phyloP scores from a whole-genome alignment of 2,113 vertebrate genomes.

The Lutjanus erythropterus region DNA sequence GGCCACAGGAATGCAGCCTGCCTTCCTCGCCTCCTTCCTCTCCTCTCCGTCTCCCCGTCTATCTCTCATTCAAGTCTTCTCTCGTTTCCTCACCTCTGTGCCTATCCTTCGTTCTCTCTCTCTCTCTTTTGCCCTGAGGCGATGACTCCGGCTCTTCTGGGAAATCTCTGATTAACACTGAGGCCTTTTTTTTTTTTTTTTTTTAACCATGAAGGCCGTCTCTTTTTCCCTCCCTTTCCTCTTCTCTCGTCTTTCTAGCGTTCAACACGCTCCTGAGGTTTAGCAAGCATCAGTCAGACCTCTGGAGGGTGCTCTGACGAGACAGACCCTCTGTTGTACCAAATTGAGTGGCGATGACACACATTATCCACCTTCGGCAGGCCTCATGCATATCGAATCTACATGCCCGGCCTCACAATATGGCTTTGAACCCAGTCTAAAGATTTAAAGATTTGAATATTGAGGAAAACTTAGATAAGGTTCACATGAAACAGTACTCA shows the following conservation, averaged over 20 bases:
- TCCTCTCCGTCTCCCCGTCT: slow-evolving; percentile 61
- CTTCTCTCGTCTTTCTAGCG: slow-evolving; percentile 41
- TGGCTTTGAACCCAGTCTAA: background rate
- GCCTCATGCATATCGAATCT: background rate
- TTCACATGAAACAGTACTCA: background rate
- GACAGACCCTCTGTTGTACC: slow-evolving; percentile 58
- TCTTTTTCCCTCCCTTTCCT: slow-evolving; percentile 33
- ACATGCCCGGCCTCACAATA: background rate
- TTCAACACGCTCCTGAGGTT: slow-evolving; percentile 57
- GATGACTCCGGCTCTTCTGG: slow-evolving; percentile 71
- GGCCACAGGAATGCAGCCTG: slow-evolving; percentile 83
- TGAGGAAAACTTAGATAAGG: background rate
- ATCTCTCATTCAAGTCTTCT: slow-evolving; percentile 76
- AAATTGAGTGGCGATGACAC: slow-evolving; percentile 53
- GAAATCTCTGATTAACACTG: slow-evolving; percentile 80
- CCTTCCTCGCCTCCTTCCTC: slow-evolving; percentile 70
- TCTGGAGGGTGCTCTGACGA: slow-evolving; percentile 32
- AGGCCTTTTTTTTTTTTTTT: slow-evolving; percentile 56
- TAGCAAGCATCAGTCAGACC: slow-evolving; percentile 50
- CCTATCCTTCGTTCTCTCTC: slow-evolving; percentile 47
- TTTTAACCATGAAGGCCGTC: slow-evolving; percentile 42
- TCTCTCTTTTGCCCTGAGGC: slow-evolving; percentile 65
- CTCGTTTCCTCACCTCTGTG: slow-evolving; percentile 75
- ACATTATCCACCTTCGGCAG: slow-evolving; percentile 43
- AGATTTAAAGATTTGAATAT: background rate